A percentile compares a stretch with the other conserved stretches of the same genome.
Conservation (phyloP, 2,797 vertebrate species). For the Chaetophractus vellerosus region DNA sequence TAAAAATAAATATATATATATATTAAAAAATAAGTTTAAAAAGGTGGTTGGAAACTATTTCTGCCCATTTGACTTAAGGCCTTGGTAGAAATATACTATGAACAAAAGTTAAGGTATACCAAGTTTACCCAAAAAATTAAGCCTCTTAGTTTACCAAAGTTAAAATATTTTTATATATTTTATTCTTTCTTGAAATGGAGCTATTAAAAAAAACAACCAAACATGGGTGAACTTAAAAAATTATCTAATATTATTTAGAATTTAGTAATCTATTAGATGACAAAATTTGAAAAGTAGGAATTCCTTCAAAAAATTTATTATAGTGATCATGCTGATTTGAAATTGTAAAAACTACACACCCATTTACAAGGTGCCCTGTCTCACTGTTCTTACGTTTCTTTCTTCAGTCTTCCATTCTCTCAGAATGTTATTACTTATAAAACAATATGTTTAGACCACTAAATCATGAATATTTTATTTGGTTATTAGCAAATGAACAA, state of each 20-base stretch:
- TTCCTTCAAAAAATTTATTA: not conserved
- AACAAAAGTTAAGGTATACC: not conserved
- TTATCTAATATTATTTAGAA: not conserved
- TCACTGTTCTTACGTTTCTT: not conserved
- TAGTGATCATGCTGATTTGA: not conserved
- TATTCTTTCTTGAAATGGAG: not conserved
- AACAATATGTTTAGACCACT: not conserved
- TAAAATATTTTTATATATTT: not conserved
- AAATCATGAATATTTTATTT: not conserved
- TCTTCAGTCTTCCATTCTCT: not conserved
- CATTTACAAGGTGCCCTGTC: not conserved
- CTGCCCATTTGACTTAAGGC: not conserved
- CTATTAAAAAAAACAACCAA: not conserved
- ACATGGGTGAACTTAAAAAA: not conserved
- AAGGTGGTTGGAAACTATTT: not conserved
- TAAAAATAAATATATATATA: no score
- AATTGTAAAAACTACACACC: not conserved
- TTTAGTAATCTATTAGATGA: not conserved
- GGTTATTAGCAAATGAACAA: not conserved
- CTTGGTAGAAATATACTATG: not conserved
- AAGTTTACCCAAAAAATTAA: not conserved
- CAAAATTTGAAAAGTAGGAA: not conserved
- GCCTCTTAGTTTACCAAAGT: not conserved
- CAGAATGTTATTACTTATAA: not conserved
- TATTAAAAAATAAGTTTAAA: no score